Evolutionary conservation across 2,113 vertebrate species (phyloP), one percentile per base, ranked within the genome.

Genomic region (Zingel zingel): DNA sequence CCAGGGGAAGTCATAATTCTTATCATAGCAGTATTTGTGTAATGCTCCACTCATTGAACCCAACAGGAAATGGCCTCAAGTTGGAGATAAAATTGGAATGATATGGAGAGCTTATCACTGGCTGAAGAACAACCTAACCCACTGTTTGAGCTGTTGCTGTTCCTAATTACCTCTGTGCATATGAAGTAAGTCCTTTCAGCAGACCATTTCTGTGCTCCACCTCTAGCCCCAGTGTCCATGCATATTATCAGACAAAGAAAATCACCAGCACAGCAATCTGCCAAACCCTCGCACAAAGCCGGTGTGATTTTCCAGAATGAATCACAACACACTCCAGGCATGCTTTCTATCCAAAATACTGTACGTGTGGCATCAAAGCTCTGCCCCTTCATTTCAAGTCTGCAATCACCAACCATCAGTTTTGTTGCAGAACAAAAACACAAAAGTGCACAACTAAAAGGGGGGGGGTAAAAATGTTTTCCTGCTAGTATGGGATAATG

Each of bases 231-330:
- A 53, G 63, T 23, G 36, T 11, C 54, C 36, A 23, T 68, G 59
- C 43, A 74, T 77, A 79, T 84, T 67, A 88, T 86, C 62, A 71
- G 62, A 85, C 39, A 58, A 84, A 90, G 79, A 78, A 70, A 62
- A 91, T 57, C 82, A 77, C 78, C n/a, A n/a, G 61, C 78, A 81
- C 62, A 75, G 45, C 74, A 75, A 67, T 81, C 61, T 73, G 62
- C 74, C n/a, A 62, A n/a, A 33, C 74, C 73, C 21, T 5, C n/a
- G 64, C 70, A 76, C 58, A 86, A 86, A 88, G 81, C 54, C 0
- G 0, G 43, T 43, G 33, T 73, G 77, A 89, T 88, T 87, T 71
- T 57, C 61, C 16, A 6, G 77, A 64, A 85, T 81, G 70, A 88
- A 70, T 88, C 79, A 72, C 79, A 74, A 56, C 50, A 71, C 78